Percentiles rank a stretch among this genome's conserved stretches.
Evolutionary conservation across 2,797 vertebrate species (phyloP).

Genomic region (Harpagifer antarcticus): DNA sequence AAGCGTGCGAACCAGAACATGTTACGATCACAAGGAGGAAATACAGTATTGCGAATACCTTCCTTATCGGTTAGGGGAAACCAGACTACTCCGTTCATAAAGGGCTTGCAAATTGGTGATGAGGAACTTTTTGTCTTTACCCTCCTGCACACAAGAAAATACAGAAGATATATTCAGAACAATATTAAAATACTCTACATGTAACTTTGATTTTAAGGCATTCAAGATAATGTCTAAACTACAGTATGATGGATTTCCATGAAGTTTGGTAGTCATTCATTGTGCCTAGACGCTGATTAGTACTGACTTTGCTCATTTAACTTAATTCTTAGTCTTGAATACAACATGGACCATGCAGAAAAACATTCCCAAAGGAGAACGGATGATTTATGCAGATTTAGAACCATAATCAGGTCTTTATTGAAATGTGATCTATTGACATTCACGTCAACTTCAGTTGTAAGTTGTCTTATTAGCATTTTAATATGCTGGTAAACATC

Average conservation of each 20-base stretch:
- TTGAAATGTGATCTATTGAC: not conserved
- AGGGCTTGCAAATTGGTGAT: slow-evolving; percentile 84
- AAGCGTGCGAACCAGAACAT: not conserved
- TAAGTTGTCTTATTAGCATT: not conserved
- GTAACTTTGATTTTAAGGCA: not conserved
- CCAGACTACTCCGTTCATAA: slow-evolving; percentile 43
- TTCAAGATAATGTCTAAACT: not conserved
- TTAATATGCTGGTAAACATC: not conserved
- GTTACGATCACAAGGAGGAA: not conserved
- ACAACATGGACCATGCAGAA: too few relatives aligned
- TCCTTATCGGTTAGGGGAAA: slow-evolving; percentile 31
- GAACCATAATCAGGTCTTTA: not conserved
- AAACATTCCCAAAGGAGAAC: too few relatives aligned
- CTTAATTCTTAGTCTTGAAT: too few relatives aligned
- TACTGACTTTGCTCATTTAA: not conserved
- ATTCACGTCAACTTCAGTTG: not conserved
- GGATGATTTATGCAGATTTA: too few relatives aligned
- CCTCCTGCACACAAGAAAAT: slow-evolving; percentile 81
- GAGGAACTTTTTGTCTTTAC: slow-evolving; percentile 90
- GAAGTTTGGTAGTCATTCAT: not conserved
- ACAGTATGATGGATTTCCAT: not conserved
- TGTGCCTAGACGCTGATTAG: too few relatives aligned
- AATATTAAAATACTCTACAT: not conserved
- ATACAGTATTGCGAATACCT: not conserved
- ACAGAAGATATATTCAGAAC: not conserved